Evolutionary conservation across 2,888 invertebrate genomes (phyloP).

Genomic region (Meiosimyza platycephala): DNA sequence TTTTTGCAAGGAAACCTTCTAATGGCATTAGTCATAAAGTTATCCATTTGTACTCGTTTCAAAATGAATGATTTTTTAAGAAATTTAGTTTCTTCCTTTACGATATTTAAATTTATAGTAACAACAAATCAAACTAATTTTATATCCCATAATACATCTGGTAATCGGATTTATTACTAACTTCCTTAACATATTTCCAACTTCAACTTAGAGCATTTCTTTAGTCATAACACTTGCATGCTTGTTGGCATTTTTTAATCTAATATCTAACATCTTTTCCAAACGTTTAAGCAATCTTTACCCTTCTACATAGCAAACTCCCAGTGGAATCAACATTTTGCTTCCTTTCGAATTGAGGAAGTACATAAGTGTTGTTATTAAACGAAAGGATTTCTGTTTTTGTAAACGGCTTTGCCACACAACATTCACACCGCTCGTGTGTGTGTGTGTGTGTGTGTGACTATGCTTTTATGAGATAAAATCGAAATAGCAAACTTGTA

Average conservation of each 20-base stretch:
- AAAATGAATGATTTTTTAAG: too few species aligned
- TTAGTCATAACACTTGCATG: constrained; percentile 1
- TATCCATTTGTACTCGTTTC: too few species aligned
- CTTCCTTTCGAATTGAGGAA: too few species aligned
- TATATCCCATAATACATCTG: constrained; percentile 18
- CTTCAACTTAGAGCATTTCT: constrained; percentile 1
- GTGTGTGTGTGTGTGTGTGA: background rate
- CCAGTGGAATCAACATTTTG: too few species aligned
- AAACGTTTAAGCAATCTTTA: background rate
- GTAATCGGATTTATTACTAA: constrained; percentile 34
- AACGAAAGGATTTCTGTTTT: constrained; percentile 53
- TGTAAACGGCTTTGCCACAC: background rate
- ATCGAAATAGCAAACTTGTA: constrained; percentile 36
- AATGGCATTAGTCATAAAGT: too few species aligned
- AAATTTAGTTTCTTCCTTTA: too few species aligned
- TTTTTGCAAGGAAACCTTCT: too few species aligned
- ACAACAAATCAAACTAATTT: too few species aligned
- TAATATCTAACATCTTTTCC: constrained; percentile 17
- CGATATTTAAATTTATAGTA: too few species aligned
- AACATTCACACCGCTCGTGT: constrained; percentile 7
- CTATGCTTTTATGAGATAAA: background rate
- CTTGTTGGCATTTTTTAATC: constrained; percentile 21
- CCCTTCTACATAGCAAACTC: too few species aligned
- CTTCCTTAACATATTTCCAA: constrained; percentile 11
- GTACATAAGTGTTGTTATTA: background rate